Conservation (phyloP, 2,888 invertebrate genomes). For the Cistogaster globosa region DNA sequence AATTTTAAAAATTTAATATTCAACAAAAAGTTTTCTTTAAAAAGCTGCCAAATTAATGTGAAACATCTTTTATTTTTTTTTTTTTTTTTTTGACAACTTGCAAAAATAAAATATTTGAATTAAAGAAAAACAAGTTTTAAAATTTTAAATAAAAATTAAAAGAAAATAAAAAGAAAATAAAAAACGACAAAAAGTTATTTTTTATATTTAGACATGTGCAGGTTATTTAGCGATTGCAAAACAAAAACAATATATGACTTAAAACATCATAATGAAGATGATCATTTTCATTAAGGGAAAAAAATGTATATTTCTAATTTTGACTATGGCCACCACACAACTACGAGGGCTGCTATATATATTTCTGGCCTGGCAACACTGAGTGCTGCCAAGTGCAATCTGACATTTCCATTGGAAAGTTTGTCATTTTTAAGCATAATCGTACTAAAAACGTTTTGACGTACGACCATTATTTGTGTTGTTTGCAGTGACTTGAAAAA, state of each 20-base stretch:
- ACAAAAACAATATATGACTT: conserved; percentile 4
- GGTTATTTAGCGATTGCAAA: conserved; percentile 12
- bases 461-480: too few species aligned
- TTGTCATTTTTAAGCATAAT: too few species aligned
- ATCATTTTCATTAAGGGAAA: not conserved
- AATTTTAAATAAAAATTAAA: conserved; percentile 7
- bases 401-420: too few species aligned
- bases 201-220: conserved; percentile 31
- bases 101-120: conserved; percentile 18
- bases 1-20: not conserved
- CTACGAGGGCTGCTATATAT: too few species aligned
- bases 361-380: too few species aligned
- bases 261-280: conserved; percentile 11
- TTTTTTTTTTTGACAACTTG: conserved; percentile 21
- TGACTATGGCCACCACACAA: too few species aligned
- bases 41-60: conserved; percentile 34
- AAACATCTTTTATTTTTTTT: conserved; percentile 19
- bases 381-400: too few species aligned
- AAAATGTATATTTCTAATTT: too few species aligned
- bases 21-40: conserved; percentile 3
- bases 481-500: too few species aligned
- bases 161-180: not conserved
- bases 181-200: conserved; percentile 56
- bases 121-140: conserved; percentile 19
- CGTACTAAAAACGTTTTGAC: too few species aligned